Conservation (phyloP, 2,113 vertebrate genomes). For the Martes martes region DNA sequence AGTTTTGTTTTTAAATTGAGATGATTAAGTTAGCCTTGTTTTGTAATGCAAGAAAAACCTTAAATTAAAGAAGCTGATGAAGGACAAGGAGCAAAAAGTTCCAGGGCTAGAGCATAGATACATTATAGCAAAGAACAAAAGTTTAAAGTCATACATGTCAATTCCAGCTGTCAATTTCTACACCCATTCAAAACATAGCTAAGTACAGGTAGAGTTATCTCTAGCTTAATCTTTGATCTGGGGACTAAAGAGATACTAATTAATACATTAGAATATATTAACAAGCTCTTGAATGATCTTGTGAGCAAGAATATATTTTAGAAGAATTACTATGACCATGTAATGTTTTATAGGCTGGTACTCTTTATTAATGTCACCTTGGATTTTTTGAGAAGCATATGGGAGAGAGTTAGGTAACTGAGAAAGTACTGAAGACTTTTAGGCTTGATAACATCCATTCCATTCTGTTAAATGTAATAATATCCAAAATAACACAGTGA, state of each 20-base stretch:
- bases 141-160: background rate
- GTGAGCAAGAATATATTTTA: background rate
- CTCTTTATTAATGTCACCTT: background rate
- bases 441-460: background rate
- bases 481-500: background rate
- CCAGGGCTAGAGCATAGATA: background rate
- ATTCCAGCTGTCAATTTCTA: background rate
- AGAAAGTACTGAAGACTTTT: background rate
- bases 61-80: background rate
- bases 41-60: background rate
- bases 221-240: background rate
- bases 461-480: background rate
- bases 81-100: background rate
- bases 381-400: background rate
- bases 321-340: background rate
- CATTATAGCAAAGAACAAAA: background rate
- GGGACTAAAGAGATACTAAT: background rate
- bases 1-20: background rate
- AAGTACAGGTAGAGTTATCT: background rate
- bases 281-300: background rate
- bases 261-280: background rate
- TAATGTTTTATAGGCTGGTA: background rate
- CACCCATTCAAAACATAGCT: background rate
- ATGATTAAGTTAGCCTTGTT: background rate
- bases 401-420: background rate